Base-by-base conservation (phyloP, 2,888 invertebrate genomes). In the Nomada fucata region DNA sequence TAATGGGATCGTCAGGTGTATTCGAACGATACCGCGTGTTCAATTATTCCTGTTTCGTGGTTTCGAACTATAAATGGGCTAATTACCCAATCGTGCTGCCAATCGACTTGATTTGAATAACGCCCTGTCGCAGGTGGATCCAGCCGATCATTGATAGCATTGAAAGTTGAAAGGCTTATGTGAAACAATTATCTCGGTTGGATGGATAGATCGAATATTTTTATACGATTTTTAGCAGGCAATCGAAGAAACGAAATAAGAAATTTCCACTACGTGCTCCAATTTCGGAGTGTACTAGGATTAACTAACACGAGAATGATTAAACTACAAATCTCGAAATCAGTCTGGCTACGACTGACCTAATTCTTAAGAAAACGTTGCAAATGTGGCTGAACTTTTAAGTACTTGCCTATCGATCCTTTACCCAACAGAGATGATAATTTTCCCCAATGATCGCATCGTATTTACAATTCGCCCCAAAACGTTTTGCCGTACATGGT, bases 391-490 rank as follows among this genome's bases (percentile, higher is more conserved):
- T 29, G 7, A 29, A 29, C 0, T 29, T 29, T 68, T 63, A 69
- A 68, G 29, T 68, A 61, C 44, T 18, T 47, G 61, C 52, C 18
- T 53, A 68, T 61, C 60, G 60, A 67, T 75, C 15, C 59, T 52
- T 20, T 36, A 15, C 67, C 26, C 65, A 23, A 26, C 36, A 50
- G 42, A 42, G 44, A 72, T 29, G 29, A 47, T 57, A 71, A 76
- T 76, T 80, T 67, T 5, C 29, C 61, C 70, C 57, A 71, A 65
- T 76, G 76, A 76, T 76, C 36, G 36, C 55, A 69, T 52, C 57
- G 55, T 20, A 42, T 42, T 29, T 67, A 65, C 68, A 68, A 63
- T 50, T 72, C 29, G 42, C 55, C 57, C 52, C 11, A 11, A 57
- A 50, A 61, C 71, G 50, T 36, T 71, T 76, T 61, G 23, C 42